Conservation (phyloP, 2,113 vertebrate species). For the Clupea harengus region DNA sequence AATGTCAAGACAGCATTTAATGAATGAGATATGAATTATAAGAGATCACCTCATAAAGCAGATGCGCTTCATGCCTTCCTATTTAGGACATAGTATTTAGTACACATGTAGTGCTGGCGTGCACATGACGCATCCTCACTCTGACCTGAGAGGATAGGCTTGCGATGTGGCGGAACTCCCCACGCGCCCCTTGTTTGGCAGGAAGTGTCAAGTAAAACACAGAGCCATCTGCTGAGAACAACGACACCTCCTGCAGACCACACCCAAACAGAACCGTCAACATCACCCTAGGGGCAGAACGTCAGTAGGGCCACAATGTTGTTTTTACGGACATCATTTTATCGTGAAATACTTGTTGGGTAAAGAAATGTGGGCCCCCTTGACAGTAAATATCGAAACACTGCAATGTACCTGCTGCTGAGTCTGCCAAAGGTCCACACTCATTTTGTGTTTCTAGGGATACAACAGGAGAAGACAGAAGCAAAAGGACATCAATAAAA, state of each 20-base stretch:
- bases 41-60: neutral
- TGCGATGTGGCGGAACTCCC: slow-evolving; percentile 76
- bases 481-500: slow-evolving; percentile 1
- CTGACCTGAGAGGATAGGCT: slow-evolving; percentile 73
- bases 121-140: neutral
- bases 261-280: neutral
- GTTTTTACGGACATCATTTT: neutral
- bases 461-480: slow-evolving; percentile 27
- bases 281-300: neutral
- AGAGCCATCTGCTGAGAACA: slow-evolving; percentile 71
- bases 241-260: slow-evolving; percentile 66
- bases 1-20: neutral
- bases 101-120: neutral
- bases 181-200: slow-evolving; percentile 76
- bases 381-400: neutral
- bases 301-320: neutral
- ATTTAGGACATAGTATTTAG: neutral
- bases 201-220: slow-evolving; percentile 73
- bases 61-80: neutral
- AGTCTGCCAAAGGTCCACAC: slow-evolving; percentile 71
- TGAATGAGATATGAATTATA: neutral
- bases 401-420: slow-evolving; percentile 67
- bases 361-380: neutral
- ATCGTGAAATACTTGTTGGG: neutral
- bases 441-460: slow-evolving; percentile 74